A percentile compares a stretch with the other conserved stretches of the same genome.
Conservation (phyloP, 2,797 vertebrate species). For the Liasis olivaceus region DNA sequence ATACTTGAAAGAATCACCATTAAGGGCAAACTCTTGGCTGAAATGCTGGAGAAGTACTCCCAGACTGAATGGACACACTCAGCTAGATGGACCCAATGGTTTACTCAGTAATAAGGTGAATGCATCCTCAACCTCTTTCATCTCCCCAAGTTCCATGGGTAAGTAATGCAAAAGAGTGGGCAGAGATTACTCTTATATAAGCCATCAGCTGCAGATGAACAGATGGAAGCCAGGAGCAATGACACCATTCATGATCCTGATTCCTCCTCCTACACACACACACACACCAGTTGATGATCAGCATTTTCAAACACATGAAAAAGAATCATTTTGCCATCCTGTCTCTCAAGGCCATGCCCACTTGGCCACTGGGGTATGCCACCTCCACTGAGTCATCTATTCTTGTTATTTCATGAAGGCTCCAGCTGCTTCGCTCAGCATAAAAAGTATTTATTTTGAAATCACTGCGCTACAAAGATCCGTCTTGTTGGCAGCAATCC, state of each 20-base stretch:
- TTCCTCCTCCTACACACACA: no score
- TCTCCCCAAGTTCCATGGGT: neutral
- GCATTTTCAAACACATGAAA: neutral
- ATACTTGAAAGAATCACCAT: no score
- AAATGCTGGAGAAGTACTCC: neutral
- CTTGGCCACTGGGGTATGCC: neutral
- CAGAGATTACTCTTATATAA: neutral
- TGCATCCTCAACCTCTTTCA: neutral
- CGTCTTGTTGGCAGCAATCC: slow-evolving; percentile 2
- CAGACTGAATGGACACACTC: neutral
- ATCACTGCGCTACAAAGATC: slow-evolving; percentile 3
- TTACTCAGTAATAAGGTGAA: neutral
- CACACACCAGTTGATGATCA: neutral
- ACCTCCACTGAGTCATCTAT: neutral
- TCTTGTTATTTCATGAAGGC: neutral
- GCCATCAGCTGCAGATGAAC: neutral
- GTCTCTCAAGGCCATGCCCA: neutral
- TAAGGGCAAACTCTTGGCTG: no score
- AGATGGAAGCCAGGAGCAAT: neutral
- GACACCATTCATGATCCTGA: neutral
- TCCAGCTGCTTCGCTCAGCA: slow-evolving; percentile 9
- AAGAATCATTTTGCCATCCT: neutral
- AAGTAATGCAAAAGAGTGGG: neutral
- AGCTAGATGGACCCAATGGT: neutral
- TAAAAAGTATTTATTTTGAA: slow-evolving; percentile 12